phyloP scores from a whole-genome alignment of 35 echinoderm and acorn worm genomes.

The Apostichopus californicus region DNA sequence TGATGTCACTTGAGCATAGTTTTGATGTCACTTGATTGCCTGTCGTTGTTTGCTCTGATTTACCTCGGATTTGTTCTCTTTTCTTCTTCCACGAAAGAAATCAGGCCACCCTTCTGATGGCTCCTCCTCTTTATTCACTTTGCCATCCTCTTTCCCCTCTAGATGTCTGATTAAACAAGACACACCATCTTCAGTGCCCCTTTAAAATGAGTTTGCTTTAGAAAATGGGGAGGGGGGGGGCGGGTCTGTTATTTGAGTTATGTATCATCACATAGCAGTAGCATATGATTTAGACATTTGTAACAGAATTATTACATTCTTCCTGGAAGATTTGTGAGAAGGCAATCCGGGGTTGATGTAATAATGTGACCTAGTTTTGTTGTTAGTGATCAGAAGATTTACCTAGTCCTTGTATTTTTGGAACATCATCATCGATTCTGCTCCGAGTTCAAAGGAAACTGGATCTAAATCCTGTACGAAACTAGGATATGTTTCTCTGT shows the following conservation, averaged over 20 bases:
- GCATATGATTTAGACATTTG: neutral
- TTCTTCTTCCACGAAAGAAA: neutral
- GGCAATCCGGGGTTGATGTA: too few relatives aligned
- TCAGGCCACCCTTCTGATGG: neutral
- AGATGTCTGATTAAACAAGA: neutral
- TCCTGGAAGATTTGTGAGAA: neutral
- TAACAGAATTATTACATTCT: neutral
- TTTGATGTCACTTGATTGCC: neutral
- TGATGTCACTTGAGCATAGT: neutral
- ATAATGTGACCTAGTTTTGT: too few relatives aligned
- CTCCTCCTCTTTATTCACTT: neutral
- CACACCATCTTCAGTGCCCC: neutral
- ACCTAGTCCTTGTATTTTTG: too few relatives aligned
- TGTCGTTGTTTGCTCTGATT: neutral
- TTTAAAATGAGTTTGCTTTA: neutral
- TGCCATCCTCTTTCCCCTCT: neutral
- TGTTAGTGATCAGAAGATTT: too few relatives aligned
- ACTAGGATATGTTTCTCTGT: too few relatives aligned
- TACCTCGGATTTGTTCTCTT: neutral
- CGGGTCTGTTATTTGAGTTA: neutral
- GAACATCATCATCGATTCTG: too few relatives aligned
- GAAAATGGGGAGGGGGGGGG: too few relatives aligned
- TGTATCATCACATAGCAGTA: neutral
- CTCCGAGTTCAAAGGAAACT: too few relatives aligned
- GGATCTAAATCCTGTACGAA: too few relatives aligned